Evolutionary conservation across 2,113 vertebrate genomes (phyloP), one percentile per base, ranked within the genome.

Genomic region (Seriola dumerili): DNA sequence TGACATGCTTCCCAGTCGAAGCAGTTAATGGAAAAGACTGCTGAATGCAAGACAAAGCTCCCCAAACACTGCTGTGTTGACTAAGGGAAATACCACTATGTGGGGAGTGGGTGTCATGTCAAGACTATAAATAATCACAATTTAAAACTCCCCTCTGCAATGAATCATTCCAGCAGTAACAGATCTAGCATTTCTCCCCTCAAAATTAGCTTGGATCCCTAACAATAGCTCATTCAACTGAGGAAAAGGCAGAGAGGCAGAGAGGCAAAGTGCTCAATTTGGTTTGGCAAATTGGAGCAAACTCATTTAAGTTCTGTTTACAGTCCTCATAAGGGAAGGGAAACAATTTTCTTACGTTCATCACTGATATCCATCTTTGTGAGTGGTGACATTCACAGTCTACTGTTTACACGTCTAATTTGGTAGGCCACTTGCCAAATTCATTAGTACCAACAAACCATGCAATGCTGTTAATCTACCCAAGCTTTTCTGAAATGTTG

Each of bases 51-150:
- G 87, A 92, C 88, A 93, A 94, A 92, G 88, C 88, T 91, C 76
- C 89, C 84, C 88, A 94, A 94, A 93, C 93, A 94, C 72, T 82
- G 84, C 74, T 86, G 54, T 93, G 93, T 93, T 94, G 93, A 93
- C 91, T 81, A 57, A 93, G 85, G 93, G 93, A 95, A 95, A 94
- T 94, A 89, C 91, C 93, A 92, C 89, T 81, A 91, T 91, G 89
- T 91, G 88, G 87, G 88, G 89, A 89, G 87, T 88, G 88, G 89
- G 88, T 91, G 90, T 90, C 90, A 91, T 91, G 92, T 93, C 91
- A 92, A 64, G 84, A 89, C 90, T 90, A 92, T 93, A 94, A 94
- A 95, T 93, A 94, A 94, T 94, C 88, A 88, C 89, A 88, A 88
- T 65, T 92, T 88, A 86, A 84, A 91, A 84, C 73, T 78, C 78